Evolutionary conservation across 2,113 vertebrate genomes (phyloP).

Genomic region (Alethe castanea): DNA sequence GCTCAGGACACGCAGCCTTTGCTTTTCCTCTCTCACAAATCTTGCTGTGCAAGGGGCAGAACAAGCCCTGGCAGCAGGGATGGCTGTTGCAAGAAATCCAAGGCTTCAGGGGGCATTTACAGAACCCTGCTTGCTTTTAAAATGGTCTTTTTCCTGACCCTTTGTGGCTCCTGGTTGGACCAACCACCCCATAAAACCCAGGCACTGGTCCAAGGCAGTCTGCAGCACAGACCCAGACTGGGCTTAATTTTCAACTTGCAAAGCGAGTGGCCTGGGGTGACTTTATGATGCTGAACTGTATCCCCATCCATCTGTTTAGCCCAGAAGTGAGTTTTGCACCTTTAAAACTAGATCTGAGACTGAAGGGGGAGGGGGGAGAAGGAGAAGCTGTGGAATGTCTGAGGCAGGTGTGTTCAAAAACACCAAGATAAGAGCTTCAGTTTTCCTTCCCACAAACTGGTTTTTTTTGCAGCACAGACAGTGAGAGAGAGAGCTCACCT

Average conservation of each 20-base stretch:
- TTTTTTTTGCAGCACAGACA: neutral
- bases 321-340: neutral
- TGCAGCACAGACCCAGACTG: neutral
- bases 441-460: neutral
- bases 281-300: neutral
- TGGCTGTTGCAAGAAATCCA: neutral
- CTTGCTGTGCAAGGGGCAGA: neutral
- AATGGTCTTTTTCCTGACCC: neutral
- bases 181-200: neutral
- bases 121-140: neutral
- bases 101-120: neutral
- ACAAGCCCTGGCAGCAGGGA: neutral
- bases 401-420: neutral
- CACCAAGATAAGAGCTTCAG: neutral
- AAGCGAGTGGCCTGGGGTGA: neutral
- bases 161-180: neutral
- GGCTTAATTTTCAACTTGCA: neutral
- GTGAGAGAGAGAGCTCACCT: neutral
- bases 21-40: neutral
- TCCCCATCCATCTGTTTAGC: neutral
- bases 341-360: neutral
- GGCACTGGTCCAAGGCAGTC: accelerated
- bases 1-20: neutral
- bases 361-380: neutral
- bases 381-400: too few relatives aligned